A percentile compares a stretch with the other conserved stretches of the same genome.
Evolutionary conservation across 2,113 vertebrate genomes (phyloP).

Genomic region (Paradoxurus hermaphroditus): DNA sequence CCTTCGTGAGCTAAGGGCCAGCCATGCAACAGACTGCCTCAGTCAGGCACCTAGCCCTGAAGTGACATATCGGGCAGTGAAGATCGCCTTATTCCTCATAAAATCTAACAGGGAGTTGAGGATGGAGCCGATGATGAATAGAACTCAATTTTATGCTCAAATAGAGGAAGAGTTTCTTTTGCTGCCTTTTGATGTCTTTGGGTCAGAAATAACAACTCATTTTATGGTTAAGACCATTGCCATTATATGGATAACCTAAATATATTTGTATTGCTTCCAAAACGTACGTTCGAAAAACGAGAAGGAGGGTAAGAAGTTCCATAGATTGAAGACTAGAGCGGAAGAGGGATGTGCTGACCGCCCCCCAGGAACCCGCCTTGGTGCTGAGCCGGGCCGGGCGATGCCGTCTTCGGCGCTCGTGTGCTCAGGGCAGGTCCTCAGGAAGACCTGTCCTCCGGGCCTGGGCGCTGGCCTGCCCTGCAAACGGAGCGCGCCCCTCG

Average conservation of each 20-base stretch:
- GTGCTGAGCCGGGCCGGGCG: accelerated
- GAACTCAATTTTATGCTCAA: not conserved
- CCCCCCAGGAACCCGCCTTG: accelerated
- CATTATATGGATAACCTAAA: not conserved
- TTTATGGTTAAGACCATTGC: not conserved
- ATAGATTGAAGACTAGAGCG: not conserved
- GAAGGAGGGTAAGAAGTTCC: not conserved
- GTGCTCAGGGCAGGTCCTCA: not conserved
- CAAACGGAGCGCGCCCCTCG: too few relatives aligned
- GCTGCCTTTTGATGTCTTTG: not conserved
- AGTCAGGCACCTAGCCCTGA: too few relatives aligned
- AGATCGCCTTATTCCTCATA: not conserved
- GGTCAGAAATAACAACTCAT: not conserved
- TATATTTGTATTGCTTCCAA: not conserved
- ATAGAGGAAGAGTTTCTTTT: not conserved
- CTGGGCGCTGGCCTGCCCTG: not conserved
- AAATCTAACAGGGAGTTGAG: not conserved
- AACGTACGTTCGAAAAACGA: not conserved
- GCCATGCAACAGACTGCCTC: accelerated
- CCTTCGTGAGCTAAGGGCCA: not conserved
- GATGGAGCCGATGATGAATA: too few relatives aligned
- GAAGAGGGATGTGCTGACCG: not conserved
- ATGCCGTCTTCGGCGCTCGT: accelerated
- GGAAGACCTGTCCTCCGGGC: not conserved
- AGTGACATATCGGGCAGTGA: not conserved